phyloP scores from a whole-genome alignment of 2,113 vertebrate species.

The Macrotis lagotis region DNA sequence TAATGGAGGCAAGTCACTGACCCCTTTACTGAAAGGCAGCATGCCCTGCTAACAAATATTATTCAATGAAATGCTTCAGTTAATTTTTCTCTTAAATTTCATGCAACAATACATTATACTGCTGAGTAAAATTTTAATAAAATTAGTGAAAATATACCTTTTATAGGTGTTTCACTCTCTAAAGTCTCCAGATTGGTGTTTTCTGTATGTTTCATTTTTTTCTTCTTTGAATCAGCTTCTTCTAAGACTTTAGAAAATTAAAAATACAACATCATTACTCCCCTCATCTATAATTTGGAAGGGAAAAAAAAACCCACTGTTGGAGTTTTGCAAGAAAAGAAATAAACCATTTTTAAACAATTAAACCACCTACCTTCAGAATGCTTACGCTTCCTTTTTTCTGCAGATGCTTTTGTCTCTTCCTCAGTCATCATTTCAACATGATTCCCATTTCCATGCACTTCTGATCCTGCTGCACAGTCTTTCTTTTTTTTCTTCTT shows the following conservation, averaged over 20 bases:
- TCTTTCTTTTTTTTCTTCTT: slow-evolving; percentile 61
- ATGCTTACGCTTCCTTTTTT: slow-evolving; percentile 79
- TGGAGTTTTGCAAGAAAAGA: background rate
- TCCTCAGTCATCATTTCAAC: background rate
- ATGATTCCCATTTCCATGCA: slow-evolving; percentile 40
- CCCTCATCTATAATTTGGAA: background rate
- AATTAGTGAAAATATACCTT: slow-evolving; percentile 71
- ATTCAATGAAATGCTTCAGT: background rate
- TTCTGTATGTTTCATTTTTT: slow-evolving; percentile 72
- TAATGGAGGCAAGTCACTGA: background rate
- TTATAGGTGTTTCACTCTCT: slow-evolving; percentile 45
- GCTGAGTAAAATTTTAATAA: background rate
- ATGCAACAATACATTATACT: background rate
- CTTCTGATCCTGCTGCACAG: rapidly evolving
- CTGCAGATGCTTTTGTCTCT: background rate
- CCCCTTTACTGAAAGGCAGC: background rate
- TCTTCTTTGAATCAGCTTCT: slow-evolving; percentile 69
- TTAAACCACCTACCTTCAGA: slow-evolving; percentile 76
- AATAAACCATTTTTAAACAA: background rate
- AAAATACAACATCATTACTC: slow-evolving; percentile 17
- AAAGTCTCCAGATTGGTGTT: slow-evolving; percentile 48
- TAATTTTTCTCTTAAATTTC: background rate
- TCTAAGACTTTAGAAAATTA: slow-evolving; percentile 58
- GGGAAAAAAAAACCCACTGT: background rate
- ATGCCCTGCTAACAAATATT: background rate